Base-by-base conservation (phyloP, 2,888 invertebrate genomes). In the Acleris literana region DNA sequence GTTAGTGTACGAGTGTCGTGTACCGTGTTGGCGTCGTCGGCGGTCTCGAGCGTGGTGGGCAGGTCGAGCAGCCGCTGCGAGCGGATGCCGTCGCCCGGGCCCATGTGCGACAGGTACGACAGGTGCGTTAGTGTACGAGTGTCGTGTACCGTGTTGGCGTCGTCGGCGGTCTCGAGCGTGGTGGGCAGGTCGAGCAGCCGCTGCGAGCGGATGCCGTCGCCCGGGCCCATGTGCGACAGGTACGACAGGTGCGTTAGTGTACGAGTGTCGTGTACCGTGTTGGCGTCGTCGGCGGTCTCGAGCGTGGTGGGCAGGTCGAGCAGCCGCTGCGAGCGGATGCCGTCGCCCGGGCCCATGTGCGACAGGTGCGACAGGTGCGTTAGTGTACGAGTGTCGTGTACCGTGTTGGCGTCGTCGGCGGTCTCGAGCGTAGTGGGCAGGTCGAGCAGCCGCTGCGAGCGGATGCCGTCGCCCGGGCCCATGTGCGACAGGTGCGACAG, bases 81-180 rank as follows among this genome's bases (percentile, higher is more conserved):
- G 87, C 97, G 96, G 80, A 97, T 97, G 60, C 98, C 98, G 88
- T 98, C 97, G 13, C 98, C 98, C 46, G 99, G 99, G 53, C 99
- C 99, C 97, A 99, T 98, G 91, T 99, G 99, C 71, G 98, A 98
- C 73, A 99, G 96, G 92, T 99, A 99, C 79, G 98, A n/a, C n/a
- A n/a, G n/a, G n/a, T n/a, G n/a, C n/a, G n/a, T n/a, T n/a, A n/a
- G n/a, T n/a, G n/a, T 25, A 25, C 11, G 33, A 33, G 11, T 33
- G 11, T 11, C 0, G 11, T 3, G 13, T 33, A 33, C 33, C 33
- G 33, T 11, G 9, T 11, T 3, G 33, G 76, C 77, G 0, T 83
- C 84, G 62, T 88, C 90, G 0, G 90, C 90, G 0, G 90, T 90
- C 75, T 88, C 90, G 0, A 90, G 68, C 0, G 96, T 97, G 68